phyloP scores from a whole-genome alignment of 2,113 vertebrate species.

The Heteronetta atricapilla region DNA sequence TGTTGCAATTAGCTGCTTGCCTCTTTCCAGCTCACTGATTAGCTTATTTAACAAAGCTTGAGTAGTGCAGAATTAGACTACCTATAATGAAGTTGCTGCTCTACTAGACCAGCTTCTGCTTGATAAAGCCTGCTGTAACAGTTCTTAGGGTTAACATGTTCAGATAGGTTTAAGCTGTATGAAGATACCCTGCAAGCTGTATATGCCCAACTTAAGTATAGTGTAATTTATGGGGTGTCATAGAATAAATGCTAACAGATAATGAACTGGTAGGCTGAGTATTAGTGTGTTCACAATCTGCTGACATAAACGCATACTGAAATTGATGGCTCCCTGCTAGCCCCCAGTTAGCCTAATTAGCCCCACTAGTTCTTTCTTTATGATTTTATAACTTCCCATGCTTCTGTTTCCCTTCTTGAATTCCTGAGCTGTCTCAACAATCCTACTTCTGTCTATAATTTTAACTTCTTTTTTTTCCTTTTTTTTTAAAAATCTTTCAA shows the following conservation, averaged over 20 bases:
- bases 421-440: neutral
- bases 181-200: neutral
- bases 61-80: neutral
- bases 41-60: neutral
- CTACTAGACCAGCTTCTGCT: neutral
- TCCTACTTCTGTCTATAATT: neutral
- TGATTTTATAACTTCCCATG: neutral
- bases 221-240: neutral
- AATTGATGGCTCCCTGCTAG: neutral
- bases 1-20: neutral
- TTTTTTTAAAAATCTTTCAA: neutral
- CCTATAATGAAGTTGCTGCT: rapidly evolving
- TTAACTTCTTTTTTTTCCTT: neutral
- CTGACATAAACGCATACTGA: neutral
- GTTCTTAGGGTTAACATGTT: neutral
- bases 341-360: neutral
- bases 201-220: neutral
- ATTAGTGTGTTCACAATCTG: neutral
- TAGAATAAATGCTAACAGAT: neutral
- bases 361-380: neutral
- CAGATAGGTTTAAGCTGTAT: neutral
- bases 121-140: neutral
- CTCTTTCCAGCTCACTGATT: neutral
- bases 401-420: neutral
- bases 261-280: neutral